Percentiles rank a stretch among this genome's conserved stretches.
phyloP scores from a whole-genome alignment of 1,140 invertebrate genomes.

The Ectropis grisescens region DNA sequence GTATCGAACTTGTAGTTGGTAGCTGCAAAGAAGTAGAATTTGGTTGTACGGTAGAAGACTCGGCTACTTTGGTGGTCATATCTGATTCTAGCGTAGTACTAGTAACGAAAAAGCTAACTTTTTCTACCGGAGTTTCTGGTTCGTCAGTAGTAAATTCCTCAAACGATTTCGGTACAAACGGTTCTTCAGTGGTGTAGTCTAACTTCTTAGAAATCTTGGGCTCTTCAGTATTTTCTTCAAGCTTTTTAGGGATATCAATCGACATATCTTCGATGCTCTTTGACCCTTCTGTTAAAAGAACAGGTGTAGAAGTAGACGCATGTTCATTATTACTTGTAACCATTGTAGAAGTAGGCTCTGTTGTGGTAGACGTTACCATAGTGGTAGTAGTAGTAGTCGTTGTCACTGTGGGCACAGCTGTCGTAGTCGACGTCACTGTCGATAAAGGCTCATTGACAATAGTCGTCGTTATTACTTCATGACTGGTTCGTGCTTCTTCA shows the following conservation, averaged over 20 bases:
- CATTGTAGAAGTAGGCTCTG: too few relatives aligned
- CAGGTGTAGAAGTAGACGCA: too few relatives aligned
- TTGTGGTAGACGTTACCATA: too few relatives aligned
- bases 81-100: background rate
- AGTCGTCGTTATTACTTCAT: too few relatives aligned
- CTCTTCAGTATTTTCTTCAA: constrained; percentile 4
- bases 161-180: constrained; percentile 1
- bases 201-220: constrained; percentile 1
- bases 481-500: constrained; percentile 12
- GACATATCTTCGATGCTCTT: too few relatives aligned
- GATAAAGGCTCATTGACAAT: too few relatives aligned
- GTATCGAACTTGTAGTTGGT: constrained; percentile 25
- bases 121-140: constrained; percentile 13
- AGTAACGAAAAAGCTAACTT: too few relatives aligned
- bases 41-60: constrained; percentile 5
- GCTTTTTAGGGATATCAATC: constrained; percentile 2
- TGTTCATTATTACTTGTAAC: too few relatives aligned
- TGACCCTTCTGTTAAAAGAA: too few relatives aligned
- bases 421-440: constrained; percentile 7
- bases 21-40: constrained; percentile 14
- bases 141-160: constrained; percentile 1
- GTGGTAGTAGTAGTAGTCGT: constrained; percentile 5
- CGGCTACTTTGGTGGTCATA: constrained; percentile 1
- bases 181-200: constrained; percentile 1
- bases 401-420: constrained; percentile 1